A percentile compares a stretch with the other conserved stretches of the same genome.
Evolutionary conservation across 2,113 vertebrate species (phyloP).

Genomic region (Chaetops frenatus): DNA sequence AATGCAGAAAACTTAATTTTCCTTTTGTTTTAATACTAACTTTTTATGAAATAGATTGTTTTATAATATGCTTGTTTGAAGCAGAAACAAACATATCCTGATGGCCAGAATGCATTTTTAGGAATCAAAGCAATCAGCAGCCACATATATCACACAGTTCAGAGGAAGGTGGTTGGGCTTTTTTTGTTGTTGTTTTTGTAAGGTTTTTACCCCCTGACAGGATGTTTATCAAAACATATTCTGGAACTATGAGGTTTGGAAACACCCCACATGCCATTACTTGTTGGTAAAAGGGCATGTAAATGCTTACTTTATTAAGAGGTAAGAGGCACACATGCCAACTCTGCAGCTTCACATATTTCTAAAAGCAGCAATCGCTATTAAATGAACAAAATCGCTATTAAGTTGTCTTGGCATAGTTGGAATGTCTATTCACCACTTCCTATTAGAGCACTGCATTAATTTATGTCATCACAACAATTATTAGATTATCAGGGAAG

Average conservation of each 20-base stretch:
- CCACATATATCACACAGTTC: neutral
- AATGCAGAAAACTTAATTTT: neutral
- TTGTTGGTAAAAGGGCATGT: neutral
- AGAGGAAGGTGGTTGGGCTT: neutral
- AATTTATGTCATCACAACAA: neutral
- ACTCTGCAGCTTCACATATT: neutral
- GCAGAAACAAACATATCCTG: neutral
- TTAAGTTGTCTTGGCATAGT: neutral
- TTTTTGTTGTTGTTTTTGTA: neutral
- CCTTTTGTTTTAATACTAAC: neutral
- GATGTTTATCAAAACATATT: neutral
- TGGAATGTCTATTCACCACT: neutral
- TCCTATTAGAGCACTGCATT: neutral
- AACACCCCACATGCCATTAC: neutral
- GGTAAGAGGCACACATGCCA: neutral
- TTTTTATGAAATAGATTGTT: neutral
- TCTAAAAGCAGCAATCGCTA: neutral
- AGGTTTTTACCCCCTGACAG: neutral
- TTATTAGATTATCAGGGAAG: neutral
- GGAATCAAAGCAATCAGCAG: neutral
- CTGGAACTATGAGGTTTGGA: neutral
- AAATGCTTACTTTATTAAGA: neutral
- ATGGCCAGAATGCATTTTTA: neutral
- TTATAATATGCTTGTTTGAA: neutral
- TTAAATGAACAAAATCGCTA: neutral